phyloP scores from a whole-genome alignment of 2,113 vertebrate genomes.

The Peromyscus maniculatus region DNA sequence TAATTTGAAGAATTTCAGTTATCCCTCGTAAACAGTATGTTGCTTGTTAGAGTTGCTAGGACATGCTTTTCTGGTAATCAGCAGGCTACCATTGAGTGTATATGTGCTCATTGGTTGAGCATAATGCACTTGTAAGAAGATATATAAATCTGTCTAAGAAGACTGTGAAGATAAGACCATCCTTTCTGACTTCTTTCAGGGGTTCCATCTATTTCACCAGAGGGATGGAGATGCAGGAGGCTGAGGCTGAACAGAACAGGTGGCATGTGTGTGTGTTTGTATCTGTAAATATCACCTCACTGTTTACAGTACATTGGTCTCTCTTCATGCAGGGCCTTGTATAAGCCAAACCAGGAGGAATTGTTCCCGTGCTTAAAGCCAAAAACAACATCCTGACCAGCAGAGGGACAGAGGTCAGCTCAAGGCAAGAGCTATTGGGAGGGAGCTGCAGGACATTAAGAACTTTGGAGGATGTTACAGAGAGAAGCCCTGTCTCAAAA shows the following conservation, averaged over 20 bases:
- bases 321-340: conserved; percentile 30
- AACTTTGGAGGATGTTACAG: conserved; percentile 14
- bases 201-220: neutral
- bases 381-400: conserved; percentile 83
- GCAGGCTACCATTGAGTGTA: neutral
- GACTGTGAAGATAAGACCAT: neutral
- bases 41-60: conserved; percentile 32
- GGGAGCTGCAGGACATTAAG: conserved; percentile 37
- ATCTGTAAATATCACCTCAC: conserved; percentile 65
- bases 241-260: conserved; percentile 25
- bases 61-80: conserved; percentile 47
- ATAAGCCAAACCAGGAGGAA: conserved; percentile 67
- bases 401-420: conserved; percentile 74
- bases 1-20: conserved; percentile 63
- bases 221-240: neutral
- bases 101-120: neutral
- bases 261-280: neutral
- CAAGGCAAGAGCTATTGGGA: conserved; percentile 62
- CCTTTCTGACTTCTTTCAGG: conserved; percentile 27
- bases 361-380: conserved; percentile 73
- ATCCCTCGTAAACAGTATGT: neutral
- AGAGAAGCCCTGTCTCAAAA: no score
- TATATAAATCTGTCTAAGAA: neutral
- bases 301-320: conserved; percentile 70
- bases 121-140: conserved; percentile 4